These are phyloP conservation scores for Scyliorhinus canicula DNA, from an alignment of 2,797 vertebrate genomes.

Conservation along the genomic window DNA sequence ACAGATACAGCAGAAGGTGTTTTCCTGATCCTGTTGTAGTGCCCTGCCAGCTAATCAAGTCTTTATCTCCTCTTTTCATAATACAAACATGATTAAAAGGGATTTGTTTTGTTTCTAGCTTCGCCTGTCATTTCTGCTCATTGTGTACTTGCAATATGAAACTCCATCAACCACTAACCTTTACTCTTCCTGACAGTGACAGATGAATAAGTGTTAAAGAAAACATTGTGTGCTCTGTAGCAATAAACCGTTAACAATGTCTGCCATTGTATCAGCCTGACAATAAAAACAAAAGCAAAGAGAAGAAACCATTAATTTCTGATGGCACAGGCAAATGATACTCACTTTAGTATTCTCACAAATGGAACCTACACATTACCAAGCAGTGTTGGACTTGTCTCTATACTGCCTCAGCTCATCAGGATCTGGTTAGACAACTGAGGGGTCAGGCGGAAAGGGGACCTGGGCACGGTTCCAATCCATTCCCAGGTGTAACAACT, in stretches of 20 bases:
- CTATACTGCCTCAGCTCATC: background rate
- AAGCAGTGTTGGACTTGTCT: background rate
- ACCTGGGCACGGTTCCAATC: background rate
- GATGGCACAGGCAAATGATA: constrained; percentile 2
- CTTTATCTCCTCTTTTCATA: constrained; percentile 20
- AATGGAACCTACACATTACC: background rate
- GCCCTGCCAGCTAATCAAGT: background rate
- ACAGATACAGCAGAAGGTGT: background rate
- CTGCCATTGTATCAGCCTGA: background rate
- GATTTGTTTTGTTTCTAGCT: background rate
- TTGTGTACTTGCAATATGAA: background rate
- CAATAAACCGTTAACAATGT: constrained; percentile 22
- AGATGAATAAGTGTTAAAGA: background rate
- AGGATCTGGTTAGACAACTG: background rate
- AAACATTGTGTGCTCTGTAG: background rate
- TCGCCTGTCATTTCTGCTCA: constrained; percentile 25
- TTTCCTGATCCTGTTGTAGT: background rate
- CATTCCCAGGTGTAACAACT: background rate
- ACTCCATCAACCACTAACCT: constrained; percentile 9
- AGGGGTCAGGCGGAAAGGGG: background rate
- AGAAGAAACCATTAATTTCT: constrained; percentile 23
- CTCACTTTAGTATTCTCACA: background rate
- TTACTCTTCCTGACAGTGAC: constrained; percentile 31
- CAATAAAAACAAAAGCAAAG: background rate
- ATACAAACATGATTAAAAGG: constrained; percentile 23